Base-by-base conservation (phyloP, 2,113 vertebrate genomes). In the Malurus melanocephalus region DNA sequence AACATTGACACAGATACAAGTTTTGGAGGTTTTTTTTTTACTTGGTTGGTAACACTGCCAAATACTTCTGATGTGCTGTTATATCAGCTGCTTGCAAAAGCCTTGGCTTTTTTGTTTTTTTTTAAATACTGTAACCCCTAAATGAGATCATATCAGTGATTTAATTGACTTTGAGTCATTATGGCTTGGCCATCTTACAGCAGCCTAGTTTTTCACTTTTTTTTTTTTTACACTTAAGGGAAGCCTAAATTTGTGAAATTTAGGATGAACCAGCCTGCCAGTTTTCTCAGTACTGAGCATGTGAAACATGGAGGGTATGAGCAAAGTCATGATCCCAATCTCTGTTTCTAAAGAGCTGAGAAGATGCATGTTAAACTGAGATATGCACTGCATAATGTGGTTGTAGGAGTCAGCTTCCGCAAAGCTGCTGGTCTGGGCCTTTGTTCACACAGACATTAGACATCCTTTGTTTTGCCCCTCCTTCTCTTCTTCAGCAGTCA, bases 401-500 rank as follows among this genome's bases (percentile, higher is more conserved):
- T 96, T 95, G 76, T 91, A 95, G 96, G 96, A 97, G 96, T 98
- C 96, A 96, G 96, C 92, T 96, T 97, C 96, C 96, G 56, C 95
- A 96, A 90, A 94, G 91, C 97, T 97, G 96, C 97, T 97, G 97
- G 66, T 90, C 96, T 95, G 97, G 97, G 98, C 97, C 95, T 96
- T 97, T 97, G 94, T 97, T 96, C 97, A 96, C 97, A 96, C 96
- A 96, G 94, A 97, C 97, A 97, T 98, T 98, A 98, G 98, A 98
- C 97, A 97, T 97, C 98, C 97, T 98, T 98, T 97, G 96, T 98
- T 97, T 98, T 97, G 97, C 97, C 96, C 96, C 97, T 97, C 98
- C 97, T 98, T 98, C 95, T 99, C 98, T 97, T 99, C 98, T 98
- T 98, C 99, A 98, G 98, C 99, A 99, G 99, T 99, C 99, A 99